Evolutionary conservation across 2,797 vertebrate species (phyloP).

Genomic region (Lutjanus argentimaculatus): DNA sequence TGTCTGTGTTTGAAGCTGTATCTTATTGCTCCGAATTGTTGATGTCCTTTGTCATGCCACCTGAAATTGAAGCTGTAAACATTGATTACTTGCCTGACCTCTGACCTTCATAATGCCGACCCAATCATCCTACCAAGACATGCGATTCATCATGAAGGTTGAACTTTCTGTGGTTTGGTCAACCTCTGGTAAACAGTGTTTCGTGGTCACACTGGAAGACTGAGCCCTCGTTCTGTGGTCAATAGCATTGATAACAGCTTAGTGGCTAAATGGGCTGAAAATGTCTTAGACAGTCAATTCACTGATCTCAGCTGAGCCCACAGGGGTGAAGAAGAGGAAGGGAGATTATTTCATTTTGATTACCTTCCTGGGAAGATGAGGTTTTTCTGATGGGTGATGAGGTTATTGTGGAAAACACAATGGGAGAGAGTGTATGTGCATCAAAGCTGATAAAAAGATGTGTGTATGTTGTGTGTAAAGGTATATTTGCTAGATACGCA

Average conservation of each 20-base stretch:
- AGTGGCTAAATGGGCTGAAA: slow-evolving; percentile 33
- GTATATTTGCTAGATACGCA: background rate
- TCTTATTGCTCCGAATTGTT: background rate
- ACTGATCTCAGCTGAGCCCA: slow-evolving; percentile 12
- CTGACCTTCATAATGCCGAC: slow-evolving; percentile 36
- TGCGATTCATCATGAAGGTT: slow-evolving; percentile 15
- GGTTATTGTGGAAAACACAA: background rate
- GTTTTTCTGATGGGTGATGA: background rate
- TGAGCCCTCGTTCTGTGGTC: slow-evolving; percentile 10
- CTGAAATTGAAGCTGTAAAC: slow-evolving; percentile 32
- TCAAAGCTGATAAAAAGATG: background rate
- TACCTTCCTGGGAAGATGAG: background rate
- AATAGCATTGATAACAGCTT: slow-evolving; percentile 39
- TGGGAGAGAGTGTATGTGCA: background rate
- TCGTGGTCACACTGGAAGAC: background rate
- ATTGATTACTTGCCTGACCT: slow-evolving; percentile 47
- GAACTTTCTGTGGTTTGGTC: slow-evolving; percentile 15
- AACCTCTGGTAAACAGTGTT: slow-evolving; percentile 3
- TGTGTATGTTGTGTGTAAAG: background rate
- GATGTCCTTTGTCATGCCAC: slow-evolving; percentile 25
- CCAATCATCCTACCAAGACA: slow-evolving; percentile 16
- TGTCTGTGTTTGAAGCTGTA: background rate
- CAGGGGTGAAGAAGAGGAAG: background rate
- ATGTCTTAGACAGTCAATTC: slow-evolving; percentile 10
- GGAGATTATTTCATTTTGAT: slow-evolving; percentile 3